Percentiles rank a stretch among this genome's conserved stretches.
These are phyloP conservation scores for Diprion similis DNA, from an alignment of 1,140 invertebrate genomes.

Conservation along the genomic window DNA sequence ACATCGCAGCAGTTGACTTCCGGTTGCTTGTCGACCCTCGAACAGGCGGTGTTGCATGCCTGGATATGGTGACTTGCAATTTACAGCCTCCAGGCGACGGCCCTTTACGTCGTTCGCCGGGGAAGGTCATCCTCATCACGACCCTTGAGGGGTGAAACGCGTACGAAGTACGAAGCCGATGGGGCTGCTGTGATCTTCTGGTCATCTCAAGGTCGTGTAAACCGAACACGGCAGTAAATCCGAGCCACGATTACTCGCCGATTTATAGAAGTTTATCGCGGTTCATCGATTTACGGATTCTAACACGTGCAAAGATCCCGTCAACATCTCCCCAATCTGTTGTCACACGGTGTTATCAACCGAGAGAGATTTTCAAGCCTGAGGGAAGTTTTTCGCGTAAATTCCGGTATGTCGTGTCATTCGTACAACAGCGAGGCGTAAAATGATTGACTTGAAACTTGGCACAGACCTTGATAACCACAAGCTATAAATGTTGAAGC, in stretches of 20 bases:
- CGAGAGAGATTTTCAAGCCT: too few relatives aligned
- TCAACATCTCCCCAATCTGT: too few relatives aligned
- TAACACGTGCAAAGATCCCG: too few relatives aligned
- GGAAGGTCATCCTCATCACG: constrained; percentile 2
- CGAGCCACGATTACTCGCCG: neutral
- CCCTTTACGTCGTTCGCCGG: neutral
- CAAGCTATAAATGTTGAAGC: too few relatives aligned
- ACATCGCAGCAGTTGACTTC: neutral
- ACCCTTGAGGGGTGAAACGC: neutral
- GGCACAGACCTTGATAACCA: too few relatives aligned
- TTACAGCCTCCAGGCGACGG: neutral
- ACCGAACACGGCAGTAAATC: neutral
- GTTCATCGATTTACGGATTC: neutral
- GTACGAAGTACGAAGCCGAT: neutral
- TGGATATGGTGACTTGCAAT: neutral
- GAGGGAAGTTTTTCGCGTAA: too few relatives aligned
- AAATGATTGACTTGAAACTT: too few relatives aligned
- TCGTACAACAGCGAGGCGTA: too few relatives aligned
- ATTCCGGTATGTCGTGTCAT: too few relatives aligned
- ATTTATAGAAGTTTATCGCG: neutral
- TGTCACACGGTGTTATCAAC: too few relatives aligned
- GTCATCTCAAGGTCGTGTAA: neutral
- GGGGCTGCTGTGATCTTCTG: neutral
- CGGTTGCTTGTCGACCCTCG: neutral
- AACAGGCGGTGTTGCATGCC: neutral